These are phyloP conservation scores for Stegana nigrithorax DNA, from an alignment of 2,888 invertebrate species.

Conservation along the genomic window DNA sequence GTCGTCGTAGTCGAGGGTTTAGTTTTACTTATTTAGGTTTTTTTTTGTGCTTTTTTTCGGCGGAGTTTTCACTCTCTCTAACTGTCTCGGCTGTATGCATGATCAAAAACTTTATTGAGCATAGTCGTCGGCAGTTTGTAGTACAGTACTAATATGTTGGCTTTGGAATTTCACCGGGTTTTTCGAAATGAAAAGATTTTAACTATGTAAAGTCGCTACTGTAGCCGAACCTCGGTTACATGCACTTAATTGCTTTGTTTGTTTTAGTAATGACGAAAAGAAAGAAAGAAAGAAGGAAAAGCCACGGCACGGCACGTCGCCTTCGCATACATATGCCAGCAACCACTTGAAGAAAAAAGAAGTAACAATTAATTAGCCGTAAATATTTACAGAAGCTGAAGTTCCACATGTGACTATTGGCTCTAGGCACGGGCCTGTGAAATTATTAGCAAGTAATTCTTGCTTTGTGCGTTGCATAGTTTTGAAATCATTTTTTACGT, in stretches of 20 bases:
- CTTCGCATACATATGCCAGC: no score
- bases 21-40: conserved; percentile 18
- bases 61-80: conserved; percentile 33
- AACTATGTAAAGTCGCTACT: not conserved
- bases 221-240: conserved; percentile 30
- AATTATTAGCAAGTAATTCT: no score
- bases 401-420: no score
- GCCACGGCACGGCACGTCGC: not conserved
- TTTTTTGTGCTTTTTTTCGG: not conserved
- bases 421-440: no score
- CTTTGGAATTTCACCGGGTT: conserved; percentile 52
- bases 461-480: no score
- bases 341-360: not conserved
- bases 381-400: conserved; percentile 12
- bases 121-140: conserved; percentile 32
- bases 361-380: conserved; percentile 17
- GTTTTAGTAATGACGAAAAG: conserved; percentile 35
- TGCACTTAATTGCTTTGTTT: conserved; percentile 58
- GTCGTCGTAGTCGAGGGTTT: conserved; percentile 36
- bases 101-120: conserved; percentile 29
- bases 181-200: not conserved
- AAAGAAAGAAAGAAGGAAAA: not conserved
- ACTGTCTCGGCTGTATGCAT: not conserved
- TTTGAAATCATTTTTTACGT: no score
- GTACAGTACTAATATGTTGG: no score